Base-by-base conservation (phyloP, 2,113 vertebrate species). In the Apus apus region DNA sequence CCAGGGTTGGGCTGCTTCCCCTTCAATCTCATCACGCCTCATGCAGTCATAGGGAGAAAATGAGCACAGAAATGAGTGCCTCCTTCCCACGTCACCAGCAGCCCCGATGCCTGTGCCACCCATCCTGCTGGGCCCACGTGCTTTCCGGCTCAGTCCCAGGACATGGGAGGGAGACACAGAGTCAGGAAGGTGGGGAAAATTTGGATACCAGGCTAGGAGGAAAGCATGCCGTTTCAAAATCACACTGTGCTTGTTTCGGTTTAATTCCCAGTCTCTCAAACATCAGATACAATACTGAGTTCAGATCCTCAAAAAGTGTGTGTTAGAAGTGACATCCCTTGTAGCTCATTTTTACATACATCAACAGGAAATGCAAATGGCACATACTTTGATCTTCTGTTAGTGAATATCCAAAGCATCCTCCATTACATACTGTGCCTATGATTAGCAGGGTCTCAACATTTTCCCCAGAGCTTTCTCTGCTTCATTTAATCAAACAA, bases 21-120 rank as follows among this genome's bases (percentile, higher is more conserved):
- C 4, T 16, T 60, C 21, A 22, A 22, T 56, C 62, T 85, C 53
- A 6, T 40, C 56, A 29, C 5, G 15, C 18, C 2, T 19, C 14
- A 1, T 5, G 34, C 54, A 15, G 27, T 15, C 32, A 48, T 5
- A 1, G 6, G 43, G 36, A 87, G 20, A 23, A n/a, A n/a, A n/a
- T n/a, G n/a, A 85, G 82, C 45, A 45, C 0, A 2, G 85, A 67
- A 91, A 73, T 36, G 26, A 68, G 13, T 11, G 17, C 6, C 43
- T 60, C 0, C 0, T 19, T 57, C 60, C 65, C 71, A 51, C 0
- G 0, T 75, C 81, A 72, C 53, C 9, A 0, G 9, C 11, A 4
- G 34, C 43, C 26, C 60, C 1, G 5, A 29, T 0, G 7, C 65
- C 51, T 30, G 34, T 75, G 66, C 45, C 71, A 79, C 77, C 62